A percentile compares a stretch with the other conserved stretches of the same genome.
These are phyloP conservation scores for Emmelina monodactyla DNA, from an alignment of 2,888 invertebrate genomes.

Conservation along the genomic window DNA sequence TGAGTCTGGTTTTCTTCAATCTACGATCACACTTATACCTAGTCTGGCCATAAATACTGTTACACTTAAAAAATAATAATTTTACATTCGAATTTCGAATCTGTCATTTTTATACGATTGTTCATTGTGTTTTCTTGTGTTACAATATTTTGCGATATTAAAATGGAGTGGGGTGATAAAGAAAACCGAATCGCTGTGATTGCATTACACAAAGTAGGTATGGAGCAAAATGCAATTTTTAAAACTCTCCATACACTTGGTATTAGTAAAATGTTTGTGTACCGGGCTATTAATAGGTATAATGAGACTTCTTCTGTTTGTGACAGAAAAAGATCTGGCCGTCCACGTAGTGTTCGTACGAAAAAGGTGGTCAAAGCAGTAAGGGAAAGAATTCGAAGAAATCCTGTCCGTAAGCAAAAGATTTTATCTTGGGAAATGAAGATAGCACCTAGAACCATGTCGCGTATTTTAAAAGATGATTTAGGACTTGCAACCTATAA, in stretches of 20 bases:
- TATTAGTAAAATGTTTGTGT: conserved; percentile 7
- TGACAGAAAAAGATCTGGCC: conserved; percentile 10
- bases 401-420: conserved; percentile 12
- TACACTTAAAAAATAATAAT: not conserved
- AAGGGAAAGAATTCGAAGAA: conserved; percentile 10
- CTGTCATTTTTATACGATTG: not conserved
- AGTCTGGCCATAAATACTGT: not conserved
- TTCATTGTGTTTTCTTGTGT: not conserved
- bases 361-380: conserved; percentile 13
- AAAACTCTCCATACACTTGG: conserved; percentile 9
- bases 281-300: conserved; percentile 8
- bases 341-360: conserved; percentile 11
- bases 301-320: conserved; percentile 8
- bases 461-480: conserved; percentile 12
- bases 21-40: too few relatives aligned
- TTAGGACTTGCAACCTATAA: conserved; percentile 11
- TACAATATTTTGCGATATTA: not conserved
- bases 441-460: conserved; percentile 12
- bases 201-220: conserved; percentile 2
- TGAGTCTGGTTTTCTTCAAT: too few relatives aligned
- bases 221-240: conserved; percentile 3
- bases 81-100: conserved; percentile 1
- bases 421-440: conserved; percentile 13
- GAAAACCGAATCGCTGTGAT: too few relatives aligned
- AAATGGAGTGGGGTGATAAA: too few relatives aligned